Percentiles rank a stretch among this genome's conserved stretches.
Evolutionary conservation across 2,888 invertebrate species (phyloP).

Genomic region (Labia minor): DNA sequence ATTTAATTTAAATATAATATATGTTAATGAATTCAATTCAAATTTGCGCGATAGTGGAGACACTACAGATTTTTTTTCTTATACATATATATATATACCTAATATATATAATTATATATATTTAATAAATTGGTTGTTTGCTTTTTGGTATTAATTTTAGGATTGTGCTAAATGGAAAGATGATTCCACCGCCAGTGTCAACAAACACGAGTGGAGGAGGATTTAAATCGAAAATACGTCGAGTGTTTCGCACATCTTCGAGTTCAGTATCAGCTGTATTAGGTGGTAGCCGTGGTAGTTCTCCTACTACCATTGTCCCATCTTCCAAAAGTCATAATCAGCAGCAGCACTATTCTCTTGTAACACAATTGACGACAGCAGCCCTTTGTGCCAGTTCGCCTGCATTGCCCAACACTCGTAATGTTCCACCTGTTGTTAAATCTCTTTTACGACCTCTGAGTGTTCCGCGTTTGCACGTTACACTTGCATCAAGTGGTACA

Average conservation of each 20-base stretch:
- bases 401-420: constrained; percentile 43
- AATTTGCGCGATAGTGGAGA: too few species aligned
- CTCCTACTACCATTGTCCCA: neutral
- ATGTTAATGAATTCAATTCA: too few species aligned
- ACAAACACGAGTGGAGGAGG: constrained; percentile 31
- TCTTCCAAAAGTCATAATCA: constrained; percentile 18
- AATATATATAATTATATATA: too few species aligned
- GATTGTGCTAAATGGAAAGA: constrained; percentile 22
- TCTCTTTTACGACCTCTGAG: constrained; percentile 46
- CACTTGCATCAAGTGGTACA: constrained; percentile 31
- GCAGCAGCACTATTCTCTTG: constrained; percentile 31
- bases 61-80: too few species aligned
- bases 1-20: too few species aligned
- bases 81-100: too few species aligned
- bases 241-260: constrained; percentile 44
- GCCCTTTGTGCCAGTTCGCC: constrained; percentile 50
- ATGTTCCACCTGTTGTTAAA: constrained; percentile 44
- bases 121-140: too few species aligned
- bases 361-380: constrained; percentile 47
- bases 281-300: constrained; percentile 16
- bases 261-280: neutral
- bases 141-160: too few species aligned
- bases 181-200: constrained; percentile 30
- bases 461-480: constrained; percentile 45
- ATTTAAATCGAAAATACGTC: constrained; percentile 44